A percentile compares a stretch with the other conserved stretches of the same genome.
Conservation (phyloP, 1,140 invertebrate genomes). For the Papilio glaucus region DNA sequence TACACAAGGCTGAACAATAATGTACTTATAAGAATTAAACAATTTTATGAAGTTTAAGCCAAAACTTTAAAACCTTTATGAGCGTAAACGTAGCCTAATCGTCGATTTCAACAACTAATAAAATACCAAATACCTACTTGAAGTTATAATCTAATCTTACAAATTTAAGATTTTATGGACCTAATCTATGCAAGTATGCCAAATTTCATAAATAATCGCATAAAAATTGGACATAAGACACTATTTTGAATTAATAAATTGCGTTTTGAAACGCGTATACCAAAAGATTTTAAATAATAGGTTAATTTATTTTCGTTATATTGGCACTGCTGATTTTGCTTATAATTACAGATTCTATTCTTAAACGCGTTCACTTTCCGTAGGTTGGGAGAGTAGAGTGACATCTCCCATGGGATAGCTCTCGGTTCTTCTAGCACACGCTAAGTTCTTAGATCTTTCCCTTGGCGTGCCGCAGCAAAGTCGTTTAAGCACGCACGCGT, state of each 20-base stretch:
- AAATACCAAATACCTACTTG: not conserved
- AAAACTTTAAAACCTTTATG: too few relatives aligned
- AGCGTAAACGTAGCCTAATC: too few relatives aligned
- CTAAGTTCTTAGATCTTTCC: constrained; percentile 71
- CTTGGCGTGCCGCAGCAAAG: constrained; percentile 79
- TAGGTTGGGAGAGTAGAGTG: constrained; percentile 82
- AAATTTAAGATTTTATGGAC: not conserved
- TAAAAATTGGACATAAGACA: not conserved
- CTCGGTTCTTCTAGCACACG: constrained; percentile 67
- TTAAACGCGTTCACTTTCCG: constrained; percentile 81
- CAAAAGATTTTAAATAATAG: not conserved
- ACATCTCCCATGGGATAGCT: constrained; percentile 82
- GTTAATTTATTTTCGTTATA: not conserved
- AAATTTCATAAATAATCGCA: not conserved
- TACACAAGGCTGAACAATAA: too few relatives aligned
- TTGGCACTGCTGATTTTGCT: not conserved
- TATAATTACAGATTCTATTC: not conserved
- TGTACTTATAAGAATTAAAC: too few relatives aligned
- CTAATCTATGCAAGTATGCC: not conserved
- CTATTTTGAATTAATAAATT: not conserved
- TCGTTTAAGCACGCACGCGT: constrained; percentile 82
- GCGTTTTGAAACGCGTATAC: not conserved
- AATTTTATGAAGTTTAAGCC: too few relatives aligned
- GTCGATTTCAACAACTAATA: not conserved
- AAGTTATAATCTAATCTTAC: not conserved